Evolutionary conservation across 2,113 vertebrate species (phyloP).

Genomic region (Macroglossus sobrinus): DNA sequence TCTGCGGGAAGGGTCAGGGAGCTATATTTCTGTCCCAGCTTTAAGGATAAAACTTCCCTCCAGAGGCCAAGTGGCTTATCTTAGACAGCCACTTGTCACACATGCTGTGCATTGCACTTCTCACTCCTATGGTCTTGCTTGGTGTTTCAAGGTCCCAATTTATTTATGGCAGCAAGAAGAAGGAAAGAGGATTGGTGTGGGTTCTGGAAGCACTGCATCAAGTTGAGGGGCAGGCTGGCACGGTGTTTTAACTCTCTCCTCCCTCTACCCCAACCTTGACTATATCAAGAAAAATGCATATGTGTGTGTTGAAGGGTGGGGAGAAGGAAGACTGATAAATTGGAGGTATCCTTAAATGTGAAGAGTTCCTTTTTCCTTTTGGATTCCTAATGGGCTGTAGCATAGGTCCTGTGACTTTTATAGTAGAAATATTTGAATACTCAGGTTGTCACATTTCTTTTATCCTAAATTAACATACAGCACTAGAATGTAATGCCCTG

Average conservation of each 20-base stretch:
- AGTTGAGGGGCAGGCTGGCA: background rate
- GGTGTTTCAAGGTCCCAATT: background rate
- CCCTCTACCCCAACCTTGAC: background rate
- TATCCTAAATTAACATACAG: background rate
- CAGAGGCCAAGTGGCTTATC: background rate
- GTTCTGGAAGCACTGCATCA: background rate
- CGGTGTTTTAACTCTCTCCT: background rate
- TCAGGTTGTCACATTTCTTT: background rate
- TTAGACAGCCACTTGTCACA: background rate
- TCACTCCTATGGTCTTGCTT: accelerated
- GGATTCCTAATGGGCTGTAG: background rate
- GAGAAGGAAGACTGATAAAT: background rate
- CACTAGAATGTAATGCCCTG: background rate
- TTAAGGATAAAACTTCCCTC: background rate
- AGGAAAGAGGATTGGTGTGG: background rate
- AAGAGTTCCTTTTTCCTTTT: background rate
- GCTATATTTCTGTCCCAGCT: background rate
- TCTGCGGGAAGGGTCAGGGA: background rate
- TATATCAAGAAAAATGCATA: background rate
- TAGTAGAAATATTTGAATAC: background rate
- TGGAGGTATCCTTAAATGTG: background rate
- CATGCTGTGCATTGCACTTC: accelerated
- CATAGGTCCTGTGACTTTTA: background rate
- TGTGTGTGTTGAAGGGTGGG: background rate
- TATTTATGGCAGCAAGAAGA: background rate